Conservation (phyloP, 2,888 invertebrate species). For the Stegana nigrithorax region DNA sequence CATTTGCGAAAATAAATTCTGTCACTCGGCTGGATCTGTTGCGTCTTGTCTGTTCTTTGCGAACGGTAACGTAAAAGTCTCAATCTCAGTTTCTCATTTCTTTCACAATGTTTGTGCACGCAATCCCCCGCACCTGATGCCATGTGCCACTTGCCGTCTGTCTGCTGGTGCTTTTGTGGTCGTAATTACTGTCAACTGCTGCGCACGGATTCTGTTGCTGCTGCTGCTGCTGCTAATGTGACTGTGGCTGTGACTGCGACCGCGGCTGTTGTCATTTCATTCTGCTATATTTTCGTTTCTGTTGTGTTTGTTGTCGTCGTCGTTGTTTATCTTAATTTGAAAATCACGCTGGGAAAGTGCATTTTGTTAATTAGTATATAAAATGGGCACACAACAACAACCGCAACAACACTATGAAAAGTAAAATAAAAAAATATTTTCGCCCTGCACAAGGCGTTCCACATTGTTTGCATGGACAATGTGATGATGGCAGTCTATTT, state of each 20-base stretch:
- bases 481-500: too few relatives aligned
- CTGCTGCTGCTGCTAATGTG: background rate
- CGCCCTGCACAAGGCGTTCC: too few relatives aligned
- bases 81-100: constrained; percentile 2
- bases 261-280: constrained; percentile 1
- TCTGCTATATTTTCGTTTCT: background rate
- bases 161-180: constrained; percentile 18
- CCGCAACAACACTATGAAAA: background rate
- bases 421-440: background rate
- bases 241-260: background rate
- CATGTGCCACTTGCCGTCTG: background rate
- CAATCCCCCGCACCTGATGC: background rate
- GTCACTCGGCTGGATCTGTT: too few relatives aligned
- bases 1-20: background rate
- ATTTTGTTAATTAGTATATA: constrained; percentile 57
- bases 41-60: too few relatives aligned
- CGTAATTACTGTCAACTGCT: constrained; percentile 44
- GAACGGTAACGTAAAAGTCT: constrained; percentile 3
- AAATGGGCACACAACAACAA: constrained; percentile 8
- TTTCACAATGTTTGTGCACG: background rate
- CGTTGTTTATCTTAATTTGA: constrained; percentile 39
- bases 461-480: too few relatives aligned
- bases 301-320: constrained; percentile 19
- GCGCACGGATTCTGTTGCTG: constrained; percentile 29
- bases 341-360: constrained; percentile 49